phyloP scores from a whole-genome alignment of 2,888 invertebrate species.

The Trissolcus brochymenae region DNA sequence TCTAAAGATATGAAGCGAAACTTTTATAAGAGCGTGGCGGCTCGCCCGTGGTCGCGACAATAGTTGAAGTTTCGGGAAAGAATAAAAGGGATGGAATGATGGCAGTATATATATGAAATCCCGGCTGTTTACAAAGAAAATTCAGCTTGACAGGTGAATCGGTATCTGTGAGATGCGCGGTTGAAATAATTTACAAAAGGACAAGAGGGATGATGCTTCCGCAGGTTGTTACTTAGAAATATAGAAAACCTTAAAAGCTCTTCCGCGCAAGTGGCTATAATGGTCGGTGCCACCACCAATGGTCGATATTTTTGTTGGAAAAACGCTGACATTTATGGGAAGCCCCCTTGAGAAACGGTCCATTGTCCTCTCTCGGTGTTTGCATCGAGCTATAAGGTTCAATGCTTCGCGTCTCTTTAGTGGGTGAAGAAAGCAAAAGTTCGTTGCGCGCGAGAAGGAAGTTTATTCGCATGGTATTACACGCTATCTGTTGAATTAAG shows the following conservation, averaged over 20 bases:
- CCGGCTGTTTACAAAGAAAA: constrained; percentile 53
- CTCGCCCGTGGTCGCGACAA: constrained; percentile 26
- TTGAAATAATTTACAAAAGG: constrained; percentile 56
- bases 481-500: constrained; percentile 44
- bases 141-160: constrained; percentile 56
- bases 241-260: constrained; percentile 56
- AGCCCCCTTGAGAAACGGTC: constrained; percentile 57
- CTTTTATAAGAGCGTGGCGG: constrained; percentile 38
- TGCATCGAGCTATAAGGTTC: constrained; percentile 47
- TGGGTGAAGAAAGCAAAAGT: constrained; percentile 56
- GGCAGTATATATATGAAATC: constrained; percentile 25
- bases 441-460: constrained; percentile 28
- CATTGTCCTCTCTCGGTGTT: constrained; percentile 56
- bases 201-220: constrained; percentile 56
- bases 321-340: constrained; percentile 55
- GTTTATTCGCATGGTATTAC: constrained; percentile 34
- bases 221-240: constrained; percentile 57
- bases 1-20: constrained; percentile 34
- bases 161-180: constrained; percentile 51
- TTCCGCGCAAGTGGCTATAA: constrained; percentile 52
- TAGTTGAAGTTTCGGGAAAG: constrained; percentile 54
- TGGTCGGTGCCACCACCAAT: constrained; percentile 54
- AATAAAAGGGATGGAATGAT: constrained; percentile 43
- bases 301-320: constrained; percentile 53
- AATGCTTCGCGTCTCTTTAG: constrained; percentile 51